These are phyloP conservation scores for Caerostris darwini DNA, from an alignment of 1,140 invertebrate species.

Conservation along the genomic window DNA sequence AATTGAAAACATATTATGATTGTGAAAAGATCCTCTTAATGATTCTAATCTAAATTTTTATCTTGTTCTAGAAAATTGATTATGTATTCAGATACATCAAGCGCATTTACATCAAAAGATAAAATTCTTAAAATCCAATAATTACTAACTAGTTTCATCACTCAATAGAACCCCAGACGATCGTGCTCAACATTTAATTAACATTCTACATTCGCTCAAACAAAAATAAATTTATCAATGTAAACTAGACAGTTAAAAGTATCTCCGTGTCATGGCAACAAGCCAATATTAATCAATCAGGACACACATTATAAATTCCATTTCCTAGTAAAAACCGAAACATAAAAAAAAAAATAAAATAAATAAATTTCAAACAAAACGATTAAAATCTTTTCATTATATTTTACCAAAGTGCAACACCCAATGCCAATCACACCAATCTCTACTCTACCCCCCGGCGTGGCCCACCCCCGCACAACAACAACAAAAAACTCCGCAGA, in stretches of 20 bases:
- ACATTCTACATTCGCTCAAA: background rate
- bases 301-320: background rate
- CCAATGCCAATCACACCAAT: constrained; percentile 6
- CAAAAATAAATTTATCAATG: background rate
- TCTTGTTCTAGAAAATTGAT: too few relatives aligned
- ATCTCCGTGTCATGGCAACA: too few relatives aligned
- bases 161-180: background rate
- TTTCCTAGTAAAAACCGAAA: background rate
- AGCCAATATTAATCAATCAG: background rate
- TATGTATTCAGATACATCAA: too few relatives aligned
- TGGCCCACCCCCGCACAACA: background rate
- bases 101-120: too few relatives aligned
- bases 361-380: background rate
- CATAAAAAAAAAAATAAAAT: background rate
- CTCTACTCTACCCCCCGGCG: background rate
- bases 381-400: background rate
- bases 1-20: too few relatives aligned
- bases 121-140: background rate
- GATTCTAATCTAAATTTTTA: too few relatives aligned
- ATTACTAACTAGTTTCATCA: background rate
- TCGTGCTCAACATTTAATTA: background rate
- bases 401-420: background rate
- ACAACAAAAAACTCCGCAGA: background rate
- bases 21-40: too few relatives aligned
- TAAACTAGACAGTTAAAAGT: background rate